Conservation (phyloP, 2,888 invertebrate species). For the Campoletis raptor region DNA sequence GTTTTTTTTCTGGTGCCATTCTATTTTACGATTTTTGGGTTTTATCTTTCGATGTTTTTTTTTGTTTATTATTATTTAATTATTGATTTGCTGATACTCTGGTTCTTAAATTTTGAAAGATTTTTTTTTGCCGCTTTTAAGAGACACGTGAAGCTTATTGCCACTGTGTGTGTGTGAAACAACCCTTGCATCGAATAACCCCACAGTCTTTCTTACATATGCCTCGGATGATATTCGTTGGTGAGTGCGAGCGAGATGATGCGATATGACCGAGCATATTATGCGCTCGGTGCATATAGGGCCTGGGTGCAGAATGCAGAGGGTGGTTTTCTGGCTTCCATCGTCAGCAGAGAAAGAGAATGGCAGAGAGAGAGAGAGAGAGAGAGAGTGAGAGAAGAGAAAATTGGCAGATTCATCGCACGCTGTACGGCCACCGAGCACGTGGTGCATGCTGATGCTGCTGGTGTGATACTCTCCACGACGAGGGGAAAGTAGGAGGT, state of each 20-base stretch:
- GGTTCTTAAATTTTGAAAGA: neutral
- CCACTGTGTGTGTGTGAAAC: neutral
- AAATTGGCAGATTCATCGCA: slow-evolving; percentile 61
- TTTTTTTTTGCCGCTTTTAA: neutral
- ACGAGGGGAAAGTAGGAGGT: slow-evolving; percentile 10
- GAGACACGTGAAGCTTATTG: neutral
- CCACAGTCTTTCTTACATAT: slow-evolving; percentile 15
- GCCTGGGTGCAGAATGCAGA: slow-evolving; percentile 29
- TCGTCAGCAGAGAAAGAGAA: slow-evolving; percentile 45
- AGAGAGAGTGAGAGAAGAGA: slow-evolving; percentile 42
- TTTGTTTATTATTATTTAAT: too few species aligned
- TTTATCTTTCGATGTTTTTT: neutral
- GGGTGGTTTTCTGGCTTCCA: slow-evolving; percentile 63
- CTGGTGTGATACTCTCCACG: slow-evolving; percentile 42
- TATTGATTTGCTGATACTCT: neutral
- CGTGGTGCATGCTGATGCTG: slow-evolving; percentile 69
- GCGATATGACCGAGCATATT: slow-evolving; percentile 39
- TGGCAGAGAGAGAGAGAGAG: slow-evolving; percentile 17
- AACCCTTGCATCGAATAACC: slow-evolving; percentile 19
- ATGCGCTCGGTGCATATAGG: slow-evolving; percentile 37
- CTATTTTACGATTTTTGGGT: neutral
- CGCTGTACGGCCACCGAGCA: slow-evolving; percentile 57
- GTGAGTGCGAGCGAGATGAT: slow-evolving; percentile 47
- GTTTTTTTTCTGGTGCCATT: neutral
- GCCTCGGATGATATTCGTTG: slow-evolving; percentile 33